Conservation (phyloP, 2,797 vertebrate genomes). For the Hoplostethus mediterraneus region DNA sequence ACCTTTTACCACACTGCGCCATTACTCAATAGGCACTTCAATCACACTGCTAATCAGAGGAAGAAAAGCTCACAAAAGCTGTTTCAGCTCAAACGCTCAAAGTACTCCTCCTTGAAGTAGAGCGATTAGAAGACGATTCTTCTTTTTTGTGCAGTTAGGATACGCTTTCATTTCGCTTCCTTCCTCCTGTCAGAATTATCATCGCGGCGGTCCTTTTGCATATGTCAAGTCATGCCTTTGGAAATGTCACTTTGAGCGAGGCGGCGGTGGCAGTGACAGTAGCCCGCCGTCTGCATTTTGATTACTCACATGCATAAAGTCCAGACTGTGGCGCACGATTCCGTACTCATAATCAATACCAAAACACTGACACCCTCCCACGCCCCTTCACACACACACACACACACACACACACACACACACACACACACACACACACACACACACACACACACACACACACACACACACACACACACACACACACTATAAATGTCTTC, state of each 20-base stretch:
- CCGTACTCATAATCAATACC: constrained; percentile 73
- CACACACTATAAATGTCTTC: constrained; percentile 49
- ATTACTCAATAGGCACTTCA: constrained; percentile 57
- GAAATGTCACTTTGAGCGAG: constrained; percentile 78
- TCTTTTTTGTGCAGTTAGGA: constrained; percentile 62
- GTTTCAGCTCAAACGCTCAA: constrained; percentile 48
- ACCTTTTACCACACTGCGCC: constrained; percentile 47
- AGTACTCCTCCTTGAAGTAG: constrained; percentile 51
- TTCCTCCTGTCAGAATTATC: constrained; percentile 63
- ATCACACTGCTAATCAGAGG: constrained; percentile 63
- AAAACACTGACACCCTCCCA: constrained; percentile 44
- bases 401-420: no score
- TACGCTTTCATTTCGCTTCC: constrained; percentile 53
- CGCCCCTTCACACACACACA: constrained; percentile 33
- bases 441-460: no score
- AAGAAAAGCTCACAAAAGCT: constrained; percentile 55
- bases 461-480: constrained; percentile 29
- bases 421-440: no score
- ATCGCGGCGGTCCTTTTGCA: constrained; percentile 66
- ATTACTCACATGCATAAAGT: constrained; percentile 70
- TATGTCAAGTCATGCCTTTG: constrained; percentile 82
- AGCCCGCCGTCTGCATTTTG: constrained; percentile 75
- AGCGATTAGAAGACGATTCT: constrained; percentile 25
- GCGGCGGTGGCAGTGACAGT: constrained; percentile 33
- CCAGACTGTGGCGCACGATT: constrained; percentile 59